phyloP scores from a whole-genome alignment of 1,140 invertebrate species.

The Matsumurasca onukii region DNA sequence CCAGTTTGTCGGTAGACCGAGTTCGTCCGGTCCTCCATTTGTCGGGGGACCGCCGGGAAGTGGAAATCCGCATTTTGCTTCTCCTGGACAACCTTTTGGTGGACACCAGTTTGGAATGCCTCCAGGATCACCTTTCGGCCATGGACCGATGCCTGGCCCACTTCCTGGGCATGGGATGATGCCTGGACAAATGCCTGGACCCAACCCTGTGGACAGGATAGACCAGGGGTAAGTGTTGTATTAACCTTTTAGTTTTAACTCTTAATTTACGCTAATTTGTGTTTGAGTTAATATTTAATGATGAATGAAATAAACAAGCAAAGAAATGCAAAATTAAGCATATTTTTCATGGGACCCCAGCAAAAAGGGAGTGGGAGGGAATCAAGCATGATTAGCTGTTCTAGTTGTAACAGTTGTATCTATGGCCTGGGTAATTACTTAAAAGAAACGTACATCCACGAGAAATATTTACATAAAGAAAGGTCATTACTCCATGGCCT shows the following conservation, averaged over 20 bases:
- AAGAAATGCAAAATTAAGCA: too few species aligned
- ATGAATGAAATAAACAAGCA: too few species aligned
- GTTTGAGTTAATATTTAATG: too few species aligned
- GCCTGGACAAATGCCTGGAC: constrained; percentile 59
- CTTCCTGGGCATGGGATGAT: constrained; percentile 49
- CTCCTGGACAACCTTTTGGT: constrained; percentile 62
- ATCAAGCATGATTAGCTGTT: too few species aligned
- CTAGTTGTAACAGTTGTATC: too few species aligned
- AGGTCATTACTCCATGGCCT: too few species aligned
- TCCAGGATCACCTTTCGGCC: constrained; percentile 67
- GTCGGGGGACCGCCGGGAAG: constrained; percentile 56
- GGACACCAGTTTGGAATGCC: constrained; percentile 66
- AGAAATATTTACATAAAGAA: too few species aligned
- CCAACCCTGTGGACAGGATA: constrained; percentile 67
- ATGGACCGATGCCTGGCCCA: constrained; percentile 54
- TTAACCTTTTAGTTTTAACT: too few species aligned
- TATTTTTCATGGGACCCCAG: too few species aligned
- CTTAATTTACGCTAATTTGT: constrained; percentile 14
- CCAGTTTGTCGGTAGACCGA: constrained; percentile 63
- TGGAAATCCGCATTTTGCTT: constrained; percentile 64
- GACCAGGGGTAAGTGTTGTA: constrained; percentile 67
- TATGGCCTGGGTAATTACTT: too few species aligned
- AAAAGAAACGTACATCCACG: too few species aligned
- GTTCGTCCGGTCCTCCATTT: constrained; percentile 68
- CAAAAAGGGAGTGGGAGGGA: too few species aligned